phyloP scores from a whole-genome alignment of 2,113 vertebrate genomes.

The Cyrtonyx montezumae region DNA sequence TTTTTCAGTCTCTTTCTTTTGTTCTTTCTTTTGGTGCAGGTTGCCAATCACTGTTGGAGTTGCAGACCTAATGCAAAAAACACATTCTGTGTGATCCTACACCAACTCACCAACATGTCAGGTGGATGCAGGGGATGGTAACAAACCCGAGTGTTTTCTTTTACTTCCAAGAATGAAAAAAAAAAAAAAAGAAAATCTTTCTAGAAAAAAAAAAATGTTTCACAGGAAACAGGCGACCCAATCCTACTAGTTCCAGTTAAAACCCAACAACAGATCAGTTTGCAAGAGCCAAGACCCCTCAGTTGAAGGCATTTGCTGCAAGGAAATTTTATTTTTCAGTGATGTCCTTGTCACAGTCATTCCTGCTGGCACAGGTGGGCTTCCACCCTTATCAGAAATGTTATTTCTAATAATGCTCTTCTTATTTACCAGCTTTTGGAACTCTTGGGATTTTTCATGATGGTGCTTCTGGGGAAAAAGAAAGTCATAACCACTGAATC shows the following conservation, averaged over 20 bases:
- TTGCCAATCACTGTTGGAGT: neutral
- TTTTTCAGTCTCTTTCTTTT: neutral
- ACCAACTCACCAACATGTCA: neutral
- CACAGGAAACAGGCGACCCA: neutral
- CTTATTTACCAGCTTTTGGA: neutral
- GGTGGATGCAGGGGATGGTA: neutral
- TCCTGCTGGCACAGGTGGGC: neutral
- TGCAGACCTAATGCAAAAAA: neutral
- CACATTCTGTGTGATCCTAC: neutral
- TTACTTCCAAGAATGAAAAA: neutral
- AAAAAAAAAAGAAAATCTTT: neutral
- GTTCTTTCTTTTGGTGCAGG: neutral
- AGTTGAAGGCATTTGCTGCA: neutral
- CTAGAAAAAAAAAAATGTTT: neutral
- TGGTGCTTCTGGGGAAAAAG: slow-evolving; percentile 10
- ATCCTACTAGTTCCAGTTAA: neutral
- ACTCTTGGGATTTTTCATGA: neutral
- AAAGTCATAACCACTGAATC: slow-evolving; percentile 17
- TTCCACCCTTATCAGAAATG: neutral
- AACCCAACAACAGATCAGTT: neutral
- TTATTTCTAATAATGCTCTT: neutral
- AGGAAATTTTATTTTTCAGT: neutral
- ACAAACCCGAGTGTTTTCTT: neutral
- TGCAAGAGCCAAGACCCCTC: neutral
- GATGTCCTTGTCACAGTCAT: neutral